A percentile compares a stretch with the other conserved stretches of the same genome.
phyloP scores from a whole-genome alignment of 2,888 invertebrate genomes.

The Nomada flava region DNA sequence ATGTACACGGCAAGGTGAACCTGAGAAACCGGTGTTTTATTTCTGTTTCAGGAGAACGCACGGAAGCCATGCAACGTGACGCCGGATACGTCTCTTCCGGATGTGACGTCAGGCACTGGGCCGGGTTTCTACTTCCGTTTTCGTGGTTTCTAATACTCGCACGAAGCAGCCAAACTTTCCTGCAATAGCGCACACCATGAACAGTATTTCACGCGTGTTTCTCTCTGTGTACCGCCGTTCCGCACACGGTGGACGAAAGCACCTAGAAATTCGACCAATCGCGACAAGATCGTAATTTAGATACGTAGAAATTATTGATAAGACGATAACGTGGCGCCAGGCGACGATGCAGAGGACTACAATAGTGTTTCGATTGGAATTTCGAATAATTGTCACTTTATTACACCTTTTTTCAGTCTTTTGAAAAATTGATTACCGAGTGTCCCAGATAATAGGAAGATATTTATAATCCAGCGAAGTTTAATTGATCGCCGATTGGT shows the following conservation, averaged over 20 bases:
- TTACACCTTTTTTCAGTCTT: neutral
- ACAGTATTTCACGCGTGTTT: constrained; percentile 69
- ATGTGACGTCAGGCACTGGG: constrained; percentile 71
- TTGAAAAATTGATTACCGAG: neutral
- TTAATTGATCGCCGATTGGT: too few relatives aligned
- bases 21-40: constrained; percentile 51
- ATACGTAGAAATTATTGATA: constrained; percentile 40
- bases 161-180: constrained; percentile 75
- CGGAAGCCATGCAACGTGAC: constrained; percentile 89
- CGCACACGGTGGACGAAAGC: constrained; percentile 30
- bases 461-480: too few relatives aligned
- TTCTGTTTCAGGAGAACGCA: constrained; percentile 85
- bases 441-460: too few relatives aligned
- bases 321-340: constrained; percentile 15
- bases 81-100: constrained; percentile 77
- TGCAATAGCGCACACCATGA: constrained; percentile 69
- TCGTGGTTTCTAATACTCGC: constrained; percentile 77
- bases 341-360: neutral
- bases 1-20: constrained; percentile 8
- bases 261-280: constrained; percentile 57
- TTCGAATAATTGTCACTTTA: neutral
- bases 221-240: constrained; percentile 2
- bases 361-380: neutral
- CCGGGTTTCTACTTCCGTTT: constrained; percentile 74
- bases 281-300: constrained; percentile 50